phyloP scores from a whole-genome alignment of 2,888 invertebrate genomes.

The Brachylomia viminalis region DNA sequence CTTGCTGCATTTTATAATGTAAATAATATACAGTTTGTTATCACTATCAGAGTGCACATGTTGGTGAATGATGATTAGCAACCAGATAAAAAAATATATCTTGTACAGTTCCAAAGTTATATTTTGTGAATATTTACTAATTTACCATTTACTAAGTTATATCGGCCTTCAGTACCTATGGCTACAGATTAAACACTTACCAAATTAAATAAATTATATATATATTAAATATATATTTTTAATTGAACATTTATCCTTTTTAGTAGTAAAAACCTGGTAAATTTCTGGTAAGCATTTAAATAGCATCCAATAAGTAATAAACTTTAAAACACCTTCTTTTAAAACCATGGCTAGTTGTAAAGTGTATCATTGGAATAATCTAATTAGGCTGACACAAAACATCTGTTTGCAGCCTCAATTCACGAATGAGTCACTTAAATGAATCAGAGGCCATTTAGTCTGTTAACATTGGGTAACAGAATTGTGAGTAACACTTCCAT shows the following conservation, averaged over 20 bases:
- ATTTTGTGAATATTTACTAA: not conserved
- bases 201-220: not conserved
- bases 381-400: conserved; percentile 28
- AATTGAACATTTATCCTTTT: not conserved
- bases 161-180: too few species aligned
- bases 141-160: too few species aligned
- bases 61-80: conserved; percentile 2
- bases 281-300: not conserved
- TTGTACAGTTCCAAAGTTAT: not conserved
- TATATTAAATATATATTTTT: not conserved
- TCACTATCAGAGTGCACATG: conserved; percentile 42
- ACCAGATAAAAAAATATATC: conserved; percentile 29
- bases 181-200: not conserved
- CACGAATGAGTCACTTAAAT: conserved; percentile 53
- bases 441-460: conserved; percentile 31
- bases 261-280: not conserved
- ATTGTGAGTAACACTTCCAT: conserved; percentile 48
- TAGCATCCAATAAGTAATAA: not conserved
- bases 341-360: not conserved
- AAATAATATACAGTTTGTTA: conserved; percentile 26
- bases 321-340: conserved; percentile 4
- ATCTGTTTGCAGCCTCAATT: conserved; percentile 32
- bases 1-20: conserved; percentile 4
- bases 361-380: conserved; percentile 29
- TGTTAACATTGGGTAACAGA: conserved; percentile 43